Evolutionary conservation across 2,888 invertebrate species (phyloP), one percentile per base, ranked within the genome.

Genomic region (Pseudanteris insignis): DNA sequence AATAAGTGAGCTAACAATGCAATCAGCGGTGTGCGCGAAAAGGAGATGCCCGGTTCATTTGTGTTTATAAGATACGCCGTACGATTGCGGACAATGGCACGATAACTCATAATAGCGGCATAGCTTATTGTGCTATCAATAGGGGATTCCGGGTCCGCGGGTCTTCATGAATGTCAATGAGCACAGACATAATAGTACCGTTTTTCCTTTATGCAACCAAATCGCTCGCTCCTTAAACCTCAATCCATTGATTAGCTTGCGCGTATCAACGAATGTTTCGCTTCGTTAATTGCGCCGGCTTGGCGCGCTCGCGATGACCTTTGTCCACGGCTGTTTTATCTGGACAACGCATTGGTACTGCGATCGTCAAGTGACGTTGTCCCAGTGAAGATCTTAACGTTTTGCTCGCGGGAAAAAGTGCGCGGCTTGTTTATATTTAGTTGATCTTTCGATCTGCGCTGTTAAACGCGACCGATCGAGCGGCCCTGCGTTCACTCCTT

Each of bases 91-190:
- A 78, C 77, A 78, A 78, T 78, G 66, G 77, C 67, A 55, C 76
- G 72, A 77, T 78, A 78, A 78, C 71, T 78, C 75, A 78, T 78
- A 77, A 77, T 77, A 77, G 74, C 70, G 67, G n/a, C n/a, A n/a
- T 74, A 66, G 69, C 65, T 67, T 68, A 77, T 76, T 74, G 74
- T 74, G 67, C 72, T 71, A 75, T 75, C 72, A 74, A 77, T 76
- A 73, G 70, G 68, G 71, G 64, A 67, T 65, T 47, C 63, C 47
- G 67, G 67, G n/a, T n/a, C n/a, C n/a, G n/a, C n/a, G n/a, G n/a
- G n/a, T n/a, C n/a, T n/a, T n/a, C n/a, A n/a, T n/a, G n/a, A n/a
- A n/a, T n/a, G n/a, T n/a, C n/a, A n/a, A n/a, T n/a, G n/a, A n/a
- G n/a, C n/a, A n/a, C n/a, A 67, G 68, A 65, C 70, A 74, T 73